Conservation (phyloP, 2,113 vertebrate genomes). For the Harpagus bidentatus region DNA sequence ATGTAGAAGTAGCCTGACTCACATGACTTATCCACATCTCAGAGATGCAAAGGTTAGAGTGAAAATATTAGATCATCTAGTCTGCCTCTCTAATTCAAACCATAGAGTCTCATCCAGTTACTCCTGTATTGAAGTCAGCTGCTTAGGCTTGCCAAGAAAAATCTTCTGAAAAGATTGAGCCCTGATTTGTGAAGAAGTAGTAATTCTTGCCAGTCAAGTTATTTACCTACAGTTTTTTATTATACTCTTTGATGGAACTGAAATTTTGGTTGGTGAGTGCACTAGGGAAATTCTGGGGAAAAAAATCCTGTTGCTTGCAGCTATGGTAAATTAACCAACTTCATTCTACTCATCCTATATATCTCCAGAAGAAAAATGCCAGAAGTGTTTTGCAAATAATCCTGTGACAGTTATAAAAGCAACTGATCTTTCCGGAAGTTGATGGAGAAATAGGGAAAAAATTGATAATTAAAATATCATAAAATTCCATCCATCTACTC, state of each 20-base stretch:
- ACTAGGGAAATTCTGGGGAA: neutral
- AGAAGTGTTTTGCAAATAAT: neutral
- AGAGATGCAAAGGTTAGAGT: neutral
- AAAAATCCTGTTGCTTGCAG: neutral
- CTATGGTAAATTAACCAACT: neutral
- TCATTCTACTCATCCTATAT: neutral
- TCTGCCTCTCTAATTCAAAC: slow-evolving; percentile 3
- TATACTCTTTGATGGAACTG: neutral
- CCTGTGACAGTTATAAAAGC: neutral
- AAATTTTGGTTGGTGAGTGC: neutral
- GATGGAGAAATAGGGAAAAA: neutral
- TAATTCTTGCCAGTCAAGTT: neutral
- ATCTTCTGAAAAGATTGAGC: neutral
- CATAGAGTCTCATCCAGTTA: neutral
- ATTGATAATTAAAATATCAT: neutral
- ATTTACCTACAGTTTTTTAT: neutral
- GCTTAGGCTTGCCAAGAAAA: neutral
- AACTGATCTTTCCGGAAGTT: neutral
- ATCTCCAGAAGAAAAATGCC: neutral
- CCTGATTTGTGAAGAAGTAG: neutral
- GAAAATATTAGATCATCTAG: slow-evolving; percentile 13
- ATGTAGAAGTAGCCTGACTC: neutral
- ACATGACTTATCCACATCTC: neutral
- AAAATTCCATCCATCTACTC: neutral
- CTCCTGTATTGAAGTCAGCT: slow-evolving; percentile 10